Evolutionary conservation across 2,888 invertebrate species (phyloP).

Genomic region (Tinea trinotella): DNA sequence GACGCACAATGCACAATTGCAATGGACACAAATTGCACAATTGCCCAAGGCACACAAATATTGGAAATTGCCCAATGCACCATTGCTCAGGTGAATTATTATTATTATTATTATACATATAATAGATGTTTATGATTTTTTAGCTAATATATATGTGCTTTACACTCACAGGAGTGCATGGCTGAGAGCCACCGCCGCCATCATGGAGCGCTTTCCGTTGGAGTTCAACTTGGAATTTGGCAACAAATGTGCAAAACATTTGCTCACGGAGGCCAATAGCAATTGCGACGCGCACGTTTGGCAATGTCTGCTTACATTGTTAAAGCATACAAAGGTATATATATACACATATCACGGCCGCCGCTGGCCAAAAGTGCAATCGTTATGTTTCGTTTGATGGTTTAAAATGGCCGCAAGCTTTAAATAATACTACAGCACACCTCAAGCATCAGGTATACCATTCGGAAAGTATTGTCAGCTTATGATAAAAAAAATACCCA

Average conservation of each 20-base stretch:
- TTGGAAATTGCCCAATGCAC: conserved; percentile 78
- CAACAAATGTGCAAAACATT: conserved; percentile 53
- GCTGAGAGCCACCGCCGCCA: conserved; percentile 75
- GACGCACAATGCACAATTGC: conserved; percentile 43
- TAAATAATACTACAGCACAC: too few species aligned
- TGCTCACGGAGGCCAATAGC: conserved; percentile 23
- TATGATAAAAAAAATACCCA: too few species aligned
- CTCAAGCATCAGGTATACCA: too few species aligned
- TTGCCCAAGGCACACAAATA: conserved; percentile 74
- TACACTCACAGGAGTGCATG: conserved; percentile 80
- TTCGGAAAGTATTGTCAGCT: too few species aligned
- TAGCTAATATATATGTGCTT: too few species aligned
- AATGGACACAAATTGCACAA: conserved; percentile 51
- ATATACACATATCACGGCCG: background rate
- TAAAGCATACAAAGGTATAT: conserved; percentile 33
- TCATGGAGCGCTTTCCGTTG: conserved; percentile 70
- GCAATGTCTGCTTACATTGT: conserved; percentile 78
- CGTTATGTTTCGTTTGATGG: too few species aligned
- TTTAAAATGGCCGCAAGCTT: too few species aligned
- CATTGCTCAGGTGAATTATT: conserved; percentile 51
- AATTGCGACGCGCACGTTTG: conserved; percentile 75
- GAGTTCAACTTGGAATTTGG: conserved; percentile 68
- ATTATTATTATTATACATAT: too few species aligned
- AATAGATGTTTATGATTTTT: too few species aligned
- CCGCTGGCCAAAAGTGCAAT: background rate